Evolutionary conservation across 1,140 invertebrate species (phyloP).

Genomic region (Drosophila ficusphila): DNA sequence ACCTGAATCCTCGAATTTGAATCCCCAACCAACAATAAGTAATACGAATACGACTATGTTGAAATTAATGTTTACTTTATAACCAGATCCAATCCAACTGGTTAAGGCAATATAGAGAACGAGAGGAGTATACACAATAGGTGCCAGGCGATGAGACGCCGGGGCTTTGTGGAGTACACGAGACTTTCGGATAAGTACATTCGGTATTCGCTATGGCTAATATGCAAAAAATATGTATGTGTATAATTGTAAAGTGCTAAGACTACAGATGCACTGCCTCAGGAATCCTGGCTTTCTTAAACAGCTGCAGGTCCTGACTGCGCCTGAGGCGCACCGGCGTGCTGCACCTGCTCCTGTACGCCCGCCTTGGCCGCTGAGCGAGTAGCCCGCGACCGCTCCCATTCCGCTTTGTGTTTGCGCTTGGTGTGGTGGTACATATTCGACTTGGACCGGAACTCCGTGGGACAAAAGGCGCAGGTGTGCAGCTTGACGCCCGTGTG

Average conservation of each 20-base stretch:
- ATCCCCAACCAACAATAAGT: no score
- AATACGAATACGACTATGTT: neutral
- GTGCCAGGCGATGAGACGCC: constrained; percentile 8
- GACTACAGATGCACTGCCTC: constrained; percentile 1
- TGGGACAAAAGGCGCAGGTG: constrained; percentile 80
- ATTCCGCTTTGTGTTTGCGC: constrained; percentile 75
- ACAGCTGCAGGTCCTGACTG: constrained; percentile 22
- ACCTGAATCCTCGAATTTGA: no score
- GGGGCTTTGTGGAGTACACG: constrained; percentile 25
- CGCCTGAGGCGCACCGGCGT: neutral
- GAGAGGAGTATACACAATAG: constrained; percentile 52
- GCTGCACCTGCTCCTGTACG: constrained; percentile 23
- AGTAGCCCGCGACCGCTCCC: constrained; percentile 62
- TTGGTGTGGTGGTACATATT: constrained; percentile 84
- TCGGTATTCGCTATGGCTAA: constrained; percentile 29
- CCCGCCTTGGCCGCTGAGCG: constrained; percentile 60
- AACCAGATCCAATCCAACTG: constrained; percentile 45
- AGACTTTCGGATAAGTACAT: constrained; percentile 39
- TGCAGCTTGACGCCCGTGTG: constrained; percentile 83
- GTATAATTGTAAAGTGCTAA: neutral
- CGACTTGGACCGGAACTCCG: constrained; percentile 77
- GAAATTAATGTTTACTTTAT: constrained; percentile 42
- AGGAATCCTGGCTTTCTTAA: neutral
- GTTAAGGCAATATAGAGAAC: constrained; percentile 52
- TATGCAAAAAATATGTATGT: constrained; percentile 18